These are phyloP conservation scores for Sitodiplosis mosellana DNA, from an alignment of 1,140 invertebrate species.

Conservation along the genomic window DNA sequence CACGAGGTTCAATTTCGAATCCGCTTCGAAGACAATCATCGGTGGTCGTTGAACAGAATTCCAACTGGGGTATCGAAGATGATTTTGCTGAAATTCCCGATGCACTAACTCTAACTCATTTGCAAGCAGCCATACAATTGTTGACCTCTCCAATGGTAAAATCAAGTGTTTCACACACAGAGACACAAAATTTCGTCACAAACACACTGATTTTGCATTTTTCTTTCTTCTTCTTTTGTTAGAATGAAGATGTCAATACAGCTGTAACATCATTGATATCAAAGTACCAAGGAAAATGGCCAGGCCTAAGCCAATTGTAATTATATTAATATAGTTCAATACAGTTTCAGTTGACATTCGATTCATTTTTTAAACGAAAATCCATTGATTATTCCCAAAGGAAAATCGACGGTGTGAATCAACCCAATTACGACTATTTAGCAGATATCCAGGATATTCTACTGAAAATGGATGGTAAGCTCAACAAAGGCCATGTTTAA, in stretches of 20 bases:
- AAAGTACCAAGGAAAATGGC: conserved; percentile 22
- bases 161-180: conserved; percentile 2
- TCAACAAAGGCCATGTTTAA: background rate
- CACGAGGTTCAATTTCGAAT: conserved; percentile 20
- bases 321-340: too few species aligned
- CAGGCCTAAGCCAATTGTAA: conserved; percentile 22
- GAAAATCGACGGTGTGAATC: conserved; percentile 3
- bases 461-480: conserved; percentile 17
- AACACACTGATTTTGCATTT: background rate
- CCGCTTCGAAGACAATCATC: conserved; percentile 20
- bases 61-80: conserved; percentile 17
- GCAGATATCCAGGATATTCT: conserved; percentile 22
- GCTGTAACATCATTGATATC: conserved; percentile 19
- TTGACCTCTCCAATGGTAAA: conserved; percentile 34
- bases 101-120: conserved; percentile 28
- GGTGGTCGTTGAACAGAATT: conserved; percentile 13
- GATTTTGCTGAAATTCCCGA: conserved; percentile 16
- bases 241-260: conserved; percentile 22
- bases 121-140: conserved; percentile 35
- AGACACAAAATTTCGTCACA: background rate
- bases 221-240: conserved; percentile 2
- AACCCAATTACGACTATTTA: conserved; percentile 23
- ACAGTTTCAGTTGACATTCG: too few species aligned
- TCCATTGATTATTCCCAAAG: too few species aligned
- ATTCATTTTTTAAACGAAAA: background rate